phyloP scores from a whole-genome alignment of 2,888 invertebrate species.

The Epicampocera succincta region DNA sequence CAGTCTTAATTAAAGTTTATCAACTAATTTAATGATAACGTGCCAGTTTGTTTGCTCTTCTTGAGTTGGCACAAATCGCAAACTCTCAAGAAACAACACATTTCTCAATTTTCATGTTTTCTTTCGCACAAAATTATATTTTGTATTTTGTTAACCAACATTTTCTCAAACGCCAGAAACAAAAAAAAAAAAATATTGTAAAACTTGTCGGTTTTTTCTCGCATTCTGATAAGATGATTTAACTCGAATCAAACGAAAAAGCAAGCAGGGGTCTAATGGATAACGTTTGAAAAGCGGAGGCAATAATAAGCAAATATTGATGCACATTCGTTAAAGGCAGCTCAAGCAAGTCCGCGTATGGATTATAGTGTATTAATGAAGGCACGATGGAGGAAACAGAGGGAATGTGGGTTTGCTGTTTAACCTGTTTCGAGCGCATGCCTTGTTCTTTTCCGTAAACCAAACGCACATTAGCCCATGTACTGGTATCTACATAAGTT shows the following conservation, averaged over 20 bases:
- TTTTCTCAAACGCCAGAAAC: constrained; percentile 12
- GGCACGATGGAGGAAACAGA: neutral
- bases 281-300: neutral
- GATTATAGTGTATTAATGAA: constrained; percentile 8
- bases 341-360: neutral
- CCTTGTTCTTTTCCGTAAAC: too few relatives aligned
- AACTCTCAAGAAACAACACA: constrained; percentile 10
- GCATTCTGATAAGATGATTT: constrained; percentile 17
- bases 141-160: neutral
- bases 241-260: neutral
- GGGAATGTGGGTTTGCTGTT: too few relatives aligned
- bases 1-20: constrained; percentile 48
- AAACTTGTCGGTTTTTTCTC: neutral
- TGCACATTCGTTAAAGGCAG: constrained; percentile 3
- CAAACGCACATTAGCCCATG: too few relatives aligned
- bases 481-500: too few relatives aligned
- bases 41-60: constrained; percentile 23
- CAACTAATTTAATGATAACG: constrained; percentile 18
- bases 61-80: constrained; percentile 18
- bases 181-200: constrained; percentile 3
- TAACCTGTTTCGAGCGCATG: too few relatives aligned
- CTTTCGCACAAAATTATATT: neutral
- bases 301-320: too few relatives aligned
- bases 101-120: neutral
- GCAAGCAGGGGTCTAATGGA: neutral